A percentile compares a stretch with the other conserved stretches of the same genome.
phyloP scores from a whole-genome alignment of 2,888 invertebrate species.

The Caenorhabditis angaria region DNA sequence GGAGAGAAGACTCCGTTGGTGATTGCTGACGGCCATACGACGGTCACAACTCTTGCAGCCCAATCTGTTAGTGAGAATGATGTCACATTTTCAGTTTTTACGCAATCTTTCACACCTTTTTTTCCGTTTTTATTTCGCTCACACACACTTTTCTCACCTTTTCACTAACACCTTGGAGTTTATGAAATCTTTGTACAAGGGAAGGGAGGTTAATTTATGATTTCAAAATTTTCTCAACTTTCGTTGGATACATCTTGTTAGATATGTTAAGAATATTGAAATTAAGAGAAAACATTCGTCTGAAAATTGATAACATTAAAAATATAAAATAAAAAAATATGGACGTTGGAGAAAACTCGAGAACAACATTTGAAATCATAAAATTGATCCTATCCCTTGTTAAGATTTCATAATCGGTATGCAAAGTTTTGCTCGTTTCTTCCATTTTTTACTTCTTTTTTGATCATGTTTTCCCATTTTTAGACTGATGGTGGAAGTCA shows the following conservation, averaged over 20 bases:
- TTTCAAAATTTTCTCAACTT: too few species aligned
- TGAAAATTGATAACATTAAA: too few species aligned
- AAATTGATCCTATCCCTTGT: too few species aligned
- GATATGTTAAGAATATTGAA: too few species aligned
- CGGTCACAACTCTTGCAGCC: conserved; percentile 47
- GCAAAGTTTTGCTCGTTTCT: conserved; percentile 6
- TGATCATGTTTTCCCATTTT: conserved; percentile 1
- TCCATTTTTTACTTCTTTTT: background rate
- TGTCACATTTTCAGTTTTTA: background rate
- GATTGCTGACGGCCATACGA: conserved; percentile 47
- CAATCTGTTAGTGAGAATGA: conserved; percentile 41
- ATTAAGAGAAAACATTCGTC: too few species aligned
- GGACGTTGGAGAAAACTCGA: too few species aligned
- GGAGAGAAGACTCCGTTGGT: conserved; percentile 55
- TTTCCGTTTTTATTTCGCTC: conserved; percentile 5
- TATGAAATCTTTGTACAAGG: too few species aligned
- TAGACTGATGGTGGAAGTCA: conserved; percentile 42
- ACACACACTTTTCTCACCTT: background rate
- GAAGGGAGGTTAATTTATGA: too few species aligned
- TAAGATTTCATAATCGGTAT: too few species aligned
- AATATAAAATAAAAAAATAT: too few species aligned
- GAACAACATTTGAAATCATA: too few species aligned
- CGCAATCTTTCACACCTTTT: background rate
- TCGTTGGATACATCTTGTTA: too few species aligned
- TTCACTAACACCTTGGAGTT: background rate